These are phyloP conservation scores for Torymus texanus DNA, from an alignment of 2,888 invertebrate genomes.

Conservation along the genomic window DNA sequence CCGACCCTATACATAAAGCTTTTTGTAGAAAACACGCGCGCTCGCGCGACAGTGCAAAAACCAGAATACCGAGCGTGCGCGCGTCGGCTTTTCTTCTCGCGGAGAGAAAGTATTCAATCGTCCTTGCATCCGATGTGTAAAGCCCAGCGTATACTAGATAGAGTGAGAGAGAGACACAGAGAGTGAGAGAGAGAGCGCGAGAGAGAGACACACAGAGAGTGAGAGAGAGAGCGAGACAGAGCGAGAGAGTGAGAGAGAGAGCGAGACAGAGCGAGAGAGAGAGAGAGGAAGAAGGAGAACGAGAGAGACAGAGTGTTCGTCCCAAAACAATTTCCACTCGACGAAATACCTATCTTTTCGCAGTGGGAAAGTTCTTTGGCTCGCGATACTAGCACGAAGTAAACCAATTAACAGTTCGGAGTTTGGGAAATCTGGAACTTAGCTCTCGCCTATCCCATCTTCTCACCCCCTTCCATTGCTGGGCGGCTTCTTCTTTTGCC, in stretches of 20 bases:
- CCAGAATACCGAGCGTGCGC: not conserved
- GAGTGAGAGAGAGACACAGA: not conserved
- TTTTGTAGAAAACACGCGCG: conserved; percentile 5
- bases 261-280: too few species aligned
- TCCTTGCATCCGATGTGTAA: conserved; percentile 47
- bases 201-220: too few species aligned
- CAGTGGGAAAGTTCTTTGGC: conserved; percentile 63
- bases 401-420: conserved; percentile 68
- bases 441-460: conserved; percentile 55
- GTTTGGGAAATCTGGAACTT: conserved; percentile 65
- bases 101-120: conserved; percentile 51
- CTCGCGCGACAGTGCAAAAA: not conserved
- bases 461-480: not conserved
- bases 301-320: conserved; percentile 1
- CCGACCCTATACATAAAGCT: not conserved
- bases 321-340: conserved; percentile 56
- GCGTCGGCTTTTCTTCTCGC: not conserved
- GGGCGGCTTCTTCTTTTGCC: conserved; percentile 60
- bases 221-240: not conserved
- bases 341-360: conserved; percentile 59
- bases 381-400: conserved; percentile 63
- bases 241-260: not conserved
- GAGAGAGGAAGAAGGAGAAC: not conserved
- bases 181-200: not conserved
- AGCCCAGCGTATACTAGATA: not conserved